Conservation (phyloP, 2,113 vertebrate genomes). For the Channa argus region DNA sequence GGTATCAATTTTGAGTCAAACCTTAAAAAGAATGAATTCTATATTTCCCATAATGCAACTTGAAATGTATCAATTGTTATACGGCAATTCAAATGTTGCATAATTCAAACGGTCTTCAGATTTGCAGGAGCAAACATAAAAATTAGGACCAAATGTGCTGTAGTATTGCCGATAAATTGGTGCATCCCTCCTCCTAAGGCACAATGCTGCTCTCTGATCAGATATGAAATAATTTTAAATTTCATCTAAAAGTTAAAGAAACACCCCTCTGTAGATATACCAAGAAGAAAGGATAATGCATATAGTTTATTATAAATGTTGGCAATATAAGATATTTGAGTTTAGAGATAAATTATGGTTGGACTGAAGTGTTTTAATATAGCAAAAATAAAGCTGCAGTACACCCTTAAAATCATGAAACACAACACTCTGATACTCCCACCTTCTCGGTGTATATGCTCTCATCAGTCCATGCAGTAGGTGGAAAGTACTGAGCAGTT, state of each 20-base stretch:
- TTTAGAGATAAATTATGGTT: not conserved
- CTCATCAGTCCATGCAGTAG: slow-evolving; percentile 32
- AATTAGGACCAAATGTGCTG: too few species aligned
- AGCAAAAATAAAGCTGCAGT: slow-evolving; percentile 19
- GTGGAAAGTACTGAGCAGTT: slow-evolving; percentile 25
- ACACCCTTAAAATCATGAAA: not conserved
- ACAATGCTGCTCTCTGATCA: slow-evolving; percentile 6
- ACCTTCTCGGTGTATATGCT: not conserved
- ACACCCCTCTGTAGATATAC: too few species aligned
- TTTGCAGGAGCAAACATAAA: too few species aligned
- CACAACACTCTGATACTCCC: slow-evolving; percentile 34
- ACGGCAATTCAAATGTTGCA: too few species aligned
- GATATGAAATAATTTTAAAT: slow-evolving; percentile 7
- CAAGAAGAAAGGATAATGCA: too few species aligned
- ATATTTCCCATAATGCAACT: not conserved
- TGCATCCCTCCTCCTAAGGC: not conserved
- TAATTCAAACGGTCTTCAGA: too few species aligned
- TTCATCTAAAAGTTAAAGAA: too few species aligned
- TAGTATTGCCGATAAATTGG: too few species aligned
- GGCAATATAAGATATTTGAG: not conserved
- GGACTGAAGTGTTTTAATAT: not conserved
- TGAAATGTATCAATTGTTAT: too few species aligned
- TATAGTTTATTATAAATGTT: too few species aligned
- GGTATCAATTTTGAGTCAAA: not conserved
- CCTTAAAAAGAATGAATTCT: not conserved